These are phyloP conservation scores for Heteromormyrus szaboi DNA, from an alignment of 2,797 vertebrate genomes.

Conservation along the genomic window DNA sequence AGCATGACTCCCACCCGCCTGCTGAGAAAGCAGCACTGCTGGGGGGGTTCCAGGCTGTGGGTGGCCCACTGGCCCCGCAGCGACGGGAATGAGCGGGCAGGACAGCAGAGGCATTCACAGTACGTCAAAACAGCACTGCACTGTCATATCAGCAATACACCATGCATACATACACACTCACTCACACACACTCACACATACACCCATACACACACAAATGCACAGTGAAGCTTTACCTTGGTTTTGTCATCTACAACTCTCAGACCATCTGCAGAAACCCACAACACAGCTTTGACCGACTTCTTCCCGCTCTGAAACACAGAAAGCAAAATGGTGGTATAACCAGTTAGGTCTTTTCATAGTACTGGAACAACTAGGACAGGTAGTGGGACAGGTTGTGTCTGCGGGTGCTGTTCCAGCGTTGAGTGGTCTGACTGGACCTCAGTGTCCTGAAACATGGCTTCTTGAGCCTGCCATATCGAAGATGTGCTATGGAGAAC, in stretches of 20 bases:
- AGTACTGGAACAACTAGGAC: neutral
- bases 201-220: neutral
- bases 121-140: neutral
- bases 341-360: neutral
- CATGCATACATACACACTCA: neutral
- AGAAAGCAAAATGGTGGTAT: neutral
- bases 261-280: slow-evolving; percentile 85
- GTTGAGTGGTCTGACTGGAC: neutral
- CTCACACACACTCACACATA: neutral
- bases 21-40: neutral
- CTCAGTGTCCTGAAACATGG: neutral
- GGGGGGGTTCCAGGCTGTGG: neutral
- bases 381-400: neutral
- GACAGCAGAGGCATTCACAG: neutral
- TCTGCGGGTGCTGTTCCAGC: neutral
- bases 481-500: neutral
- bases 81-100: neutral
- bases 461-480: neutral
- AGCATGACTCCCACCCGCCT: neutral
- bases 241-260: slow-evolving; percentile 89
- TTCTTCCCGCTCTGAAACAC: slow-evolving; percentile 76
- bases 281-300: slow-evolving; percentile 80
- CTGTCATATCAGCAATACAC: neutral
- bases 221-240: slow-evolving; percentile 61
- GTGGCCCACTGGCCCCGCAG: neutral